phyloP scores from a whole-genome alignment of 2,113 vertebrate genomes.

The Dasyurus viverrinus region DNA sequence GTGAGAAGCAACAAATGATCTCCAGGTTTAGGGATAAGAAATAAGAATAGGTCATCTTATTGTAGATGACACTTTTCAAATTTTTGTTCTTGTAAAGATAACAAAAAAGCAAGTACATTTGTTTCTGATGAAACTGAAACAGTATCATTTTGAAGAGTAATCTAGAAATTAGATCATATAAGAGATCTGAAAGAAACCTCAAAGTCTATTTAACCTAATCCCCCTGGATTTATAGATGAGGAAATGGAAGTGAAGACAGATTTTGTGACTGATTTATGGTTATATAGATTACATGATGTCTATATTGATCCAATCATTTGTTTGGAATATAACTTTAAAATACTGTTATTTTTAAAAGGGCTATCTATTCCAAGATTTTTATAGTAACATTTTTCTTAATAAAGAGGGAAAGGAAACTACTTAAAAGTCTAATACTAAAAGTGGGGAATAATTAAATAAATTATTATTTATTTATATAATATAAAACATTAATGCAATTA shows the following conservation, averaged over 20 bases:
- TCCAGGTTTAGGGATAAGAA: slow-evolving; percentile 40
- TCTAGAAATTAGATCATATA: neutral
- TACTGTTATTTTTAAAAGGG: neutral
- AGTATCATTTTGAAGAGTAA: neutral
- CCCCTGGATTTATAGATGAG: neutral
- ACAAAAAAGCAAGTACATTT: neutral
- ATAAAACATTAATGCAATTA: neutral
- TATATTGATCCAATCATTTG: neutral
- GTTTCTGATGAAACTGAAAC: neutral
- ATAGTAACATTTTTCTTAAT: neutral
- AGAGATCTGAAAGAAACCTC: neutral
- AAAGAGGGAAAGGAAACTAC: neutral
- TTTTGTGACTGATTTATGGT: neutral
- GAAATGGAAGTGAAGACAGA: neutral
- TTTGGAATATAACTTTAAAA: neutral
- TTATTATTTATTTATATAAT: neutral
- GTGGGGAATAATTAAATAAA: neutral
- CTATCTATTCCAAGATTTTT: neutral
- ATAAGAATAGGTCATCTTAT: slow-evolving; percentile 11
- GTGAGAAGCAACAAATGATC: neutral
- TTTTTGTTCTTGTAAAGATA: neutral
- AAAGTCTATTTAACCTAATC: neutral
- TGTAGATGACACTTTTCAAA: neutral
- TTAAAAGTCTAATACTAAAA: neutral
- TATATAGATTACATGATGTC: neutral